Percentiles rank a stretch among this genome's conserved stretches.
phyloP scores from a whole-genome alignment of 2,797 vertebrate genomes.

The Cossypha heuglini region DNA sequence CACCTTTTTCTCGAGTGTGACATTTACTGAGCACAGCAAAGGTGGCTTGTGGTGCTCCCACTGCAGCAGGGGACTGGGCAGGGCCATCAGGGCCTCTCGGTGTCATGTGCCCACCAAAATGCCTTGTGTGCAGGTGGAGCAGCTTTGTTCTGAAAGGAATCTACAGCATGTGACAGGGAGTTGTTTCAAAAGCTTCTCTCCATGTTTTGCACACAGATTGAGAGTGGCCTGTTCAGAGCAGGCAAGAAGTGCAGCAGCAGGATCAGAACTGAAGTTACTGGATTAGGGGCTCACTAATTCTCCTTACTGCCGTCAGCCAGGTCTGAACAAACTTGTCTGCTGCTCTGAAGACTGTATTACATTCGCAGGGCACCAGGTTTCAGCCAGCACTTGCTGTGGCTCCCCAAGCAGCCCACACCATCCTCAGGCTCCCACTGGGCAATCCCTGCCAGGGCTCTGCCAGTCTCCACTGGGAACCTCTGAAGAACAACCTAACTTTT shows the following conservation, averaged over 20 bases:
- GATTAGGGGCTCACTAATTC: background rate
- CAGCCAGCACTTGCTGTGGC: fast-evolving
- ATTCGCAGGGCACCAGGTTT: background rate
- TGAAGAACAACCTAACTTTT: fast-evolving
- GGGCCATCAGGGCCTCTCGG: background rate
- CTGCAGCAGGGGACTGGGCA: background rate
- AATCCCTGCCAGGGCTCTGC: fast-evolving
- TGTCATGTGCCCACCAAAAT: background rate
- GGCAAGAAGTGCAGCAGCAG: background rate
- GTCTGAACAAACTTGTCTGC: background rate
- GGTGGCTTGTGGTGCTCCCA: fast-evolving
- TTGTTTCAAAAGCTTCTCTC: background rate
- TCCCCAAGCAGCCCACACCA: background rate
- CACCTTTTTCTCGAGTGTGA: background rate
- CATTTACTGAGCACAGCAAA: background rate
- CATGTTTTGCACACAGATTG: background rate
- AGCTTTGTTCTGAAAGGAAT: background rate
- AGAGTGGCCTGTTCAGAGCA: background rate
- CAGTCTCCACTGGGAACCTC: background rate
- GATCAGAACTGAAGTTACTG: background rate
- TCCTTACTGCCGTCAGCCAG: background rate
- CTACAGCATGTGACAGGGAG: background rate
- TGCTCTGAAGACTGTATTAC: background rate
- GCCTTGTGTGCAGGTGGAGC: background rate
- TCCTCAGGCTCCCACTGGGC: fast-evolving